phyloP scores from a whole-genome alignment of 1,140 invertebrate genomes.

The Helicorthomorpha holstii region DNA sequence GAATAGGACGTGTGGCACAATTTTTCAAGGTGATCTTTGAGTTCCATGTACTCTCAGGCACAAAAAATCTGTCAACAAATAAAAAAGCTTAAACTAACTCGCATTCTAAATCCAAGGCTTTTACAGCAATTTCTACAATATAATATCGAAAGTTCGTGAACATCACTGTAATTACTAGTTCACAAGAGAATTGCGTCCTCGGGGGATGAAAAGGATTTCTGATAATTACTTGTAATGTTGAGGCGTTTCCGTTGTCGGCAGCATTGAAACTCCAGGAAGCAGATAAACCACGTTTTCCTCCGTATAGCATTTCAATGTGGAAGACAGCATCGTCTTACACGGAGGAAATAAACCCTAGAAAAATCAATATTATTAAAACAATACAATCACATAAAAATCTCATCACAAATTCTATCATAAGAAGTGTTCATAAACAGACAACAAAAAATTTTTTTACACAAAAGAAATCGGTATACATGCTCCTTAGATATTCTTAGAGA shows the following conservation, averaged over 20 bases:
- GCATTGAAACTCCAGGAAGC: constrained; percentile 4
- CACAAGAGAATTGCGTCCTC: too few relatives aligned
- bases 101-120: constrained; percentile 4
- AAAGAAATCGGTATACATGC: too few relatives aligned
- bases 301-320: constrained; percentile 8
- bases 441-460: too few relatives aligned
- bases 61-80: constrained; percentile 29
- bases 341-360: constrained; percentile 11
- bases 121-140: too few relatives aligned
- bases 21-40: constrained; percentile 2
- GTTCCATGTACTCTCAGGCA: constrained; percentile 29
- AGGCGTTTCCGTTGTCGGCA: constrained; percentile 2
- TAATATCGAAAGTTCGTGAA: too few relatives aligned
- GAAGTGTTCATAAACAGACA: too few relatives aligned
- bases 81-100: neutral
- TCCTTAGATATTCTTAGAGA: too few relatives aligned
- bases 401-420: neutral
- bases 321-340: constrained; percentile 10
- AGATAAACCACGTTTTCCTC: constrained; percentile 6
- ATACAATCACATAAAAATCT: neutral
- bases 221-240: constrained; percentile 8
- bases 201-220: too few relatives aligned
- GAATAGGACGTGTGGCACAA: neutral
- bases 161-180: too few relatives aligned
- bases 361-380: neutral